These are phyloP conservation scores for Thymelicus lineola DNA, from an alignment of 2,888 invertebrate genomes.

Conservation along the genomic window DNA sequence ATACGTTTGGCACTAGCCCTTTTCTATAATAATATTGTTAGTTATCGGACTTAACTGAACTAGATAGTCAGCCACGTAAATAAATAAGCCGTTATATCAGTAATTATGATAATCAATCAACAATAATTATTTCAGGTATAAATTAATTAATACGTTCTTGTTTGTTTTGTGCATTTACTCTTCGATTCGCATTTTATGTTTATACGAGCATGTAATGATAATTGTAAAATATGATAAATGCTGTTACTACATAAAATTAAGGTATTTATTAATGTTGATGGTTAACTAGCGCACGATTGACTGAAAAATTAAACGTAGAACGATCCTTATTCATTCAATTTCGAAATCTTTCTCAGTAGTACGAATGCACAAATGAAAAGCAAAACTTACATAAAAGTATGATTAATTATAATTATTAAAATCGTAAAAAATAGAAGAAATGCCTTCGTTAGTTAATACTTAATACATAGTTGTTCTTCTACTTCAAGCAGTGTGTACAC, in stretches of 20 bases:
- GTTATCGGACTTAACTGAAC: no score
- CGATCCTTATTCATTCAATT: no score
- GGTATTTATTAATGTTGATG: conserved; percentile 1
- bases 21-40: no score
- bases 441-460: no score
- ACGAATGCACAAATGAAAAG: no score
- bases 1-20: no score
- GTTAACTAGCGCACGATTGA: background rate
- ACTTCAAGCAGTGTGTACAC: background rate
- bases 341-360: no score
- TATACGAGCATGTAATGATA: background rate
- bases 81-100: background rate
- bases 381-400: no score
- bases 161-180: background rate
- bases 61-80: background rate
- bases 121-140: background rate
- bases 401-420: no score
- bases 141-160: background rate
- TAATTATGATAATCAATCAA: background rate
- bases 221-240: background rate
- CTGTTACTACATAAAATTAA: background rate
- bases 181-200: background rate
- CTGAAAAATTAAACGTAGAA: background rate
- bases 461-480: background rate
- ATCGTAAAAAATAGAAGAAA: no score